Conservation (phyloP, 23 tunicate genomes). For the Diplosoma virens region DNA sequence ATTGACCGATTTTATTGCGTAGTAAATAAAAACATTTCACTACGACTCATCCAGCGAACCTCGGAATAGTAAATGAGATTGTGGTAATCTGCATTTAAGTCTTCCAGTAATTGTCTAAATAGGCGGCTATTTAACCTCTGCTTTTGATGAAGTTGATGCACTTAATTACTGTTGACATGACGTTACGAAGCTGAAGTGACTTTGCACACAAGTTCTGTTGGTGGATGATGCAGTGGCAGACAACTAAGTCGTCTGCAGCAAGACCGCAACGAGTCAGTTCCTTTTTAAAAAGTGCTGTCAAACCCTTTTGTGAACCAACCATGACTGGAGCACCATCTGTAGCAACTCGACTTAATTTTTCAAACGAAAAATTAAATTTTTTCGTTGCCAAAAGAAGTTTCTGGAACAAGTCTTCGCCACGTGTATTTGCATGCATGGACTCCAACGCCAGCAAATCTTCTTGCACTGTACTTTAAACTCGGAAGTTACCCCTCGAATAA, state of each 20-base stretch:
- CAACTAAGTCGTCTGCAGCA: slow-evolving; percentile 43
- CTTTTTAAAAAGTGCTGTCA: slow-evolving; percentile 45
- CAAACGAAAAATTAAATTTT: slow-evolving; percentile 55
- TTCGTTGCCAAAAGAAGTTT: slow-evolving; percentile 46
- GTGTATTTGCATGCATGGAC: slow-evolving; percentile 50
- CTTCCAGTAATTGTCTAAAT: slow-evolving; percentile 53
- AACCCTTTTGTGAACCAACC: slow-evolving; percentile 64
- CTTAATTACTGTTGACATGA: slow-evolving; percentile 44
- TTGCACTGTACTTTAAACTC: slow-evolving; percentile 46
- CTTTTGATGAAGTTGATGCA: slow-evolving; percentile 69
- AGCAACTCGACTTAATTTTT: slow-evolving; percentile 51
- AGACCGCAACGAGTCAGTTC: slow-evolving; percentile 66
- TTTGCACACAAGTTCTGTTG: slow-evolving; percentile 60
- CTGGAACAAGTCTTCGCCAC: slow-evolving; percentile 33
- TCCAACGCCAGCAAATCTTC: slow-evolving; percentile 56
- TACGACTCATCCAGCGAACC: slow-evolving; percentile 64
- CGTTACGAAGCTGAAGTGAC: slow-evolving; percentile 59
- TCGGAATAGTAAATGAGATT: slow-evolving; percentile 45
- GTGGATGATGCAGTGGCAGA: slow-evolving; percentile 44
- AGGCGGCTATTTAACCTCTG: slow-evolving; percentile 67
- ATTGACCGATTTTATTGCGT: slow-evolving; percentile 24
- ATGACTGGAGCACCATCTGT: slow-evolving; percentile 76
- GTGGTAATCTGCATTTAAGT: slow-evolving; percentile 46
- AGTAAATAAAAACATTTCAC: slow-evolving; percentile 49
- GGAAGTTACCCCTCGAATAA: slow-evolving; percentile 53